Evolutionary conservation across 2,888 invertebrate species (phyloP), one percentile per base, ranked within the genome.

Genomic region (Trimorus sp.): DNA sequence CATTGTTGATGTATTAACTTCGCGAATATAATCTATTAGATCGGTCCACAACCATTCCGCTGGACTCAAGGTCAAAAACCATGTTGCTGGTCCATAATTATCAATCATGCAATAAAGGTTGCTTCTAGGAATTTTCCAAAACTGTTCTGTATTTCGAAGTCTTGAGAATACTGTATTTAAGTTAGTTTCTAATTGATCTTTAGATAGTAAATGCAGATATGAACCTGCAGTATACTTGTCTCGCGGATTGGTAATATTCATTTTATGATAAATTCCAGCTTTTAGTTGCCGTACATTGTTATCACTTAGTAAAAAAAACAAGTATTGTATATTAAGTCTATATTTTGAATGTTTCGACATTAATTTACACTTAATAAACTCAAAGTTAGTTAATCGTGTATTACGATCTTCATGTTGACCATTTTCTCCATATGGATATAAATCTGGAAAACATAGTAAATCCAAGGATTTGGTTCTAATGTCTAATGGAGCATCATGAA

Each of bases 241-340:
- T 9, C 15, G 14, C 0, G 65, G 63, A 82, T 75, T 79, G 11
- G 56, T 26, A 15, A 79, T 58, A 66, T 82, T 26, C 26, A 26
- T 26, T 26, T 26, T 26, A 26, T 26, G 26, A 4, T 26, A 26
- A 26, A 26, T 26, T 4, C 26, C 26, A 3, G 26, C 26, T 4
- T 26, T 26, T 26, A 26, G 4, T 26, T 26, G 26, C 4, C 26
- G 26, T 3, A 26, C 4, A 26, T 26, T 26, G 4, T 26, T 26
- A 26, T 26, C 4, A 4, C 4, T 4, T 26, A 26, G 26, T 26
- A 26, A 26, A 26, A 26, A 26, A 26, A 26, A 26, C 26, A 87
- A 51, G 70, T 86, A 87, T 51, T 86, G 87, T 16, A 71, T 66
- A 79, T 87, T 84, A 42, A 84, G 66, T 53, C 87, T 73, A 77